Evolutionary conservation across 2,888 invertebrate species (phyloP), one percentile per base, ranked within the genome.

Genomic region (Hypolimnas misippus): DNA sequence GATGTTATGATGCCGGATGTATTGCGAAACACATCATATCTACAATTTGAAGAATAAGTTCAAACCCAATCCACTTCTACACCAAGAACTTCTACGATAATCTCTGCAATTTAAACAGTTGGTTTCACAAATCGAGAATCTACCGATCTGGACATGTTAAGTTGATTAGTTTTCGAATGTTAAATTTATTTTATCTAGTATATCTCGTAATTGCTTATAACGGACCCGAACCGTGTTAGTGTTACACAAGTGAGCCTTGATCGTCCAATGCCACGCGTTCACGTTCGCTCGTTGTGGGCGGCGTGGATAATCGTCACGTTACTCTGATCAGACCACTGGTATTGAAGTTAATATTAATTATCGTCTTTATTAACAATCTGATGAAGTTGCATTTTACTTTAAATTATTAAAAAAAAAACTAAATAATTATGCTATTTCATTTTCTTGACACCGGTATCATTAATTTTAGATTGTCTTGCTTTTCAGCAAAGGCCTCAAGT

Each of bases 261-360:
- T 57, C 21, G 49, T 38, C 61, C 61, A 64, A 64, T 64, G 64
- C 61, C 64, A 42, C 19, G 49, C 64, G 8, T 14, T 60, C 59
- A n/a, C 46, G 52, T 25, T 12, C 8, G 14, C 16, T n/a, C 6
- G 3, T 51, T 46, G 55, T 59, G 46, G 25, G 31, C 60, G 38
- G 38, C 60, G 63, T 55, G 31, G 38, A 55, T 56, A 64, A 35
- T 49, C 16, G 38, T 60, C 51, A 38, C 51, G 54, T 29, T 44
- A 46, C 3, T 21, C 5, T 5, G 19, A 19, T 12, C 35, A 35
- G 46, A 46, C 35, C 35, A 35, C 44, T 51, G 31, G 52, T 12
- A n/a, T 38, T 38, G 25, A 25, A 25, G n/a, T n/a, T n/a, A 25
- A 2, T 25, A 5, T 25, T 25, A 2, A 25, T 25, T 25, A 25